Evolutionary conservation across 2,113 vertebrate species (phyloP).

Genomic region (Coreoperca whiteheadi): DNA sequence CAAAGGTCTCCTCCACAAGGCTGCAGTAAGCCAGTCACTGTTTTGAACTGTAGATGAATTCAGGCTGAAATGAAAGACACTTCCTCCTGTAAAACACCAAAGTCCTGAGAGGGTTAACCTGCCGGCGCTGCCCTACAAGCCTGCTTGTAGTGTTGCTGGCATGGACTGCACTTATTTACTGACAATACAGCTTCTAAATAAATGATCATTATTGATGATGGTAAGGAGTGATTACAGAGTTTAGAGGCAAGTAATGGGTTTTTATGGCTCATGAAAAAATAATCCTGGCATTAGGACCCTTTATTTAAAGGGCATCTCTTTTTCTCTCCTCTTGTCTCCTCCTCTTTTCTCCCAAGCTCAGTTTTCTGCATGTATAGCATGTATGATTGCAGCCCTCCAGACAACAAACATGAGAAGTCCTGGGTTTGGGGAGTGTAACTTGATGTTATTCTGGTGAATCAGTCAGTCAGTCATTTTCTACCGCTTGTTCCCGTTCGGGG

Average conservation of each 20-base stretch:
- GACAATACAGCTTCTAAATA: slow-evolving; percentile 18
- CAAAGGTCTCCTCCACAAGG: slow-evolving; percentile 29
- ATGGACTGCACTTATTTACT: slow-evolving; percentile 21
- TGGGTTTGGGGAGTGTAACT: slow-evolving; percentile 2
- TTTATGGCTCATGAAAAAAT: slow-evolving; percentile 32
- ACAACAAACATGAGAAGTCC: slow-evolving; percentile 25
- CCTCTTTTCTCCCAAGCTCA: not conserved
- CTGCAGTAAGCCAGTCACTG: slow-evolving; percentile 7
- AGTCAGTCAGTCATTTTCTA: too few species aligned
- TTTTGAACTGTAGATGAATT: slow-evolving; percentile 2
- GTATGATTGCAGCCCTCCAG: slow-evolving; percentile 15
- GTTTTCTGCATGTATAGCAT: not conserved
- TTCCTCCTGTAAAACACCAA: not conserved
- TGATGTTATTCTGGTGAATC: slow-evolving; percentile 16
- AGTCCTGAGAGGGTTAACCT: not conserved
- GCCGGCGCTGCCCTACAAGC: not conserved
- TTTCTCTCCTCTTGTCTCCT: not conserved
- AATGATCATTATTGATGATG: slow-evolving; percentile 43
- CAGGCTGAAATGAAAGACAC: not conserved
- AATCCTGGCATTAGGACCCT: slow-evolving; percentile 4
- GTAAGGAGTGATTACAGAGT: slow-evolving; percentile 38
- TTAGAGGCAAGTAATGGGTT: slow-evolving; percentile 37
- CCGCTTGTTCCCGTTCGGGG: too few species aligned
- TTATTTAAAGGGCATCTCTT: slow-evolving; percentile 24
- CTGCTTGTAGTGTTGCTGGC: slow-evolving; percentile 8